Evolutionary conservation across 2,113 vertebrate genomes (phyloP).

Genomic region (Ailurus styani): DNA sequence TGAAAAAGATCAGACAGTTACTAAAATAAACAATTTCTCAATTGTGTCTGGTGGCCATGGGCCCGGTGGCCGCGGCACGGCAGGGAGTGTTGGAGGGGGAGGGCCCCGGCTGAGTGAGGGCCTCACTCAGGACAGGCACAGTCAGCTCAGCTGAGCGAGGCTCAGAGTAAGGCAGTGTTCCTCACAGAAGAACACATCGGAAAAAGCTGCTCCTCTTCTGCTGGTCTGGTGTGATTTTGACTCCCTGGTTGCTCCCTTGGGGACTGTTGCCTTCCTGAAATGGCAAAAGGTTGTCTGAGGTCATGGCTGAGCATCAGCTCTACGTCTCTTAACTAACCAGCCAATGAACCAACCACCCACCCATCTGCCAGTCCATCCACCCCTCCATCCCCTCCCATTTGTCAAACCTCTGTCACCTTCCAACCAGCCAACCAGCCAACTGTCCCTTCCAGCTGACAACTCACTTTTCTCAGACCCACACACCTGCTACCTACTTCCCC

Average conservation of each 20-base stretch:
- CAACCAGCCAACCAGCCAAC: not conserved
- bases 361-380: not conserved
- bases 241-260: conserved; percentile 92
- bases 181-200: conserved; percentile 95
- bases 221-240: conserved; percentile 94
- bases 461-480: not conserved
- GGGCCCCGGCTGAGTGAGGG: conserved; percentile 70
- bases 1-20: conserved; percentile 74
- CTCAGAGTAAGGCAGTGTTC: conserved; percentile 77
- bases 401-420: not conserved
- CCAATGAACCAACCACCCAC: not conserved
- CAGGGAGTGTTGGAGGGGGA: conserved; percentile 33
- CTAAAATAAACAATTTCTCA: conserved; percentile 78
- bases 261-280: conserved; percentile 93
- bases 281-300: conserved; percentile 33
- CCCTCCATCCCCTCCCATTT: not conserved
- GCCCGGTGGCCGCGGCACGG: conserved; percentile 10
- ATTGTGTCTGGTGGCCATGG: conserved; percentile 64
- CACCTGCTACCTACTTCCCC: not conserved
- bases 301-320: not conserved
- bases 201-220: conserved; percentile 98
- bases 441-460: not conserved
- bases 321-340: not conserved
- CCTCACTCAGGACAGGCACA: conserved; percentile 81
- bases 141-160: conserved; percentile 83